Evolutionary conservation across 2,888 invertebrate species (phyloP).

Genomic region (Agriotes lineatus): DNA sequence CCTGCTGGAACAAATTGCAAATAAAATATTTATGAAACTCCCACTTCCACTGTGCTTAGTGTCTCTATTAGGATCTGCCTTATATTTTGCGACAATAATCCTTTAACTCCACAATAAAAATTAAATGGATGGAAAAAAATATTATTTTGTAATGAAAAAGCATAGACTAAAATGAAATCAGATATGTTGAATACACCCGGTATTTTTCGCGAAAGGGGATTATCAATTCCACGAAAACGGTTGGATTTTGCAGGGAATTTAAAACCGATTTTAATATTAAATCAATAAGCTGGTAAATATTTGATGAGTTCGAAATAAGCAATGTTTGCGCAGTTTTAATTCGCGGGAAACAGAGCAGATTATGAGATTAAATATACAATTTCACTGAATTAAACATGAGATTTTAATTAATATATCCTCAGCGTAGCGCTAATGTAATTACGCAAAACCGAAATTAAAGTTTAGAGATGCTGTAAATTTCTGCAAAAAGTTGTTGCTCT

Average conservation of each 20-base stretch:
- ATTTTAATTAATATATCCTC: constrained; percentile 67
- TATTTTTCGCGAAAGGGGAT: constrained; percentile 31
- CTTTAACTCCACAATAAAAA: too few species aligned
- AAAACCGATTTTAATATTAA: constrained; percentile 48
- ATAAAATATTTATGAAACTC: constrained; percentile 4
- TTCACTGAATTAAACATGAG: constrained; percentile 66
- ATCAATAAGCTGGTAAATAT: constrained; percentile 59
- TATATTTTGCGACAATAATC: too few species aligned
- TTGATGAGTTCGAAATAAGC: constrained; percentile 62
- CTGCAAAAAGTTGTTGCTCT: constrained; percentile 50
- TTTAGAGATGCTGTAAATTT: constrained; percentile 55
- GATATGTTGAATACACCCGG: too few species aligned
- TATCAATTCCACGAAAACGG: constrained; percentile 32
- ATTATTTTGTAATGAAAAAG: too few species aligned
- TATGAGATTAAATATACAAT: constrained; percentile 66
- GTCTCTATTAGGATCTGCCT: too few species aligned
- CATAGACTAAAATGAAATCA: too few species aligned
- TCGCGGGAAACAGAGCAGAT: constrained; percentile 64
- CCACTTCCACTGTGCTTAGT: too few species aligned
- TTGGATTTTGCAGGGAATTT: constrained; percentile 36
- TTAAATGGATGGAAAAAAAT: too few species aligned
- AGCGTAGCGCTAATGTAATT: constrained; percentile 59
- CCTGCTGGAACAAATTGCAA: background rate
- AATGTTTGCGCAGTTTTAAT: constrained; percentile 65
- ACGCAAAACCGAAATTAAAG: constrained; percentile 61